phyloP scores from a whole-genome alignment of 2,797 vertebrate species.

The Eupleurogrammus muticus region DNA sequence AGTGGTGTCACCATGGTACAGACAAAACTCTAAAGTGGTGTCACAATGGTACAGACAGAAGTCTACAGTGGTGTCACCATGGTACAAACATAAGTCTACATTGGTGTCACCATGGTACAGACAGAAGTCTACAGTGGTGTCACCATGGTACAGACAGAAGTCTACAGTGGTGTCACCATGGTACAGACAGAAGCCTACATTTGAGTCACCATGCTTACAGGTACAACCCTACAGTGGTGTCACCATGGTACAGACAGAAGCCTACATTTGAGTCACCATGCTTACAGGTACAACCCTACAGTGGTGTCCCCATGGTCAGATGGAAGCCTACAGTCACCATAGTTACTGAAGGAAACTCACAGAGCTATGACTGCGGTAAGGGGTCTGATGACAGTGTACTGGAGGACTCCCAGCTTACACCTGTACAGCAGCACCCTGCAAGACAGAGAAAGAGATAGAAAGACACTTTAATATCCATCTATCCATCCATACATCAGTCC shows the following conservation, averaged over 20 bases:
- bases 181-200: not conserved
- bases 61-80: not conserved
- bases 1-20: no score
- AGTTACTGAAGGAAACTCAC: constrained; percentile 81
- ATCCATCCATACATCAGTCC: not conserved
- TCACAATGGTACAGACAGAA: no score
- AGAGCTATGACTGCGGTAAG: constrained; percentile 94
- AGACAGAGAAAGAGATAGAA: constrained; percentile 6
- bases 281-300: not conserved
- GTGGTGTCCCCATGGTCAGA: constrained; percentile 38
- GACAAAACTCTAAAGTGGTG: no score
- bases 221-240: not conserved
- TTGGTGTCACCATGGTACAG: not conserved
- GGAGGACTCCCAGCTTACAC: constrained; percentile 95
- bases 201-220: not conserved
- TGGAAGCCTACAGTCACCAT: constrained; percentile 77
- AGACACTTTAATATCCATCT: not conserved
- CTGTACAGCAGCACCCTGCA: constrained; percentile 92
- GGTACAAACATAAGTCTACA: no score
- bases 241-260: not conserved
- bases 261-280: not conserved
- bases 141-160: constrained; percentile 46
- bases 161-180: constrained; percentile 29
- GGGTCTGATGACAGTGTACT: constrained; percentile 95
- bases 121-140: not conserved